phyloP scores from a whole-genome alignment of 2,888 invertebrate genomes.

The Tiliacea aurago region DNA sequence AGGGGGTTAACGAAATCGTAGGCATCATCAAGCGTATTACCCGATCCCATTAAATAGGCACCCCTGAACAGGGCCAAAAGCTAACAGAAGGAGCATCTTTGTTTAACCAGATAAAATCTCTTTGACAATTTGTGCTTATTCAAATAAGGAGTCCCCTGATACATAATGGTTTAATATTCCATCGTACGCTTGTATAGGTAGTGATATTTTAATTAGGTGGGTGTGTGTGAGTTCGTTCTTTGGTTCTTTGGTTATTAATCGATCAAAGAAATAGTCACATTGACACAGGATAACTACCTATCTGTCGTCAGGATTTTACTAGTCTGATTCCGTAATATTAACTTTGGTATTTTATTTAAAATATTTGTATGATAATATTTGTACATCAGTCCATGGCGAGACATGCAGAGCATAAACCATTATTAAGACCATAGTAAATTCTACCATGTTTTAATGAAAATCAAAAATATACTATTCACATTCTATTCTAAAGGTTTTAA shows the following conservation, averaged over 20 bases:
- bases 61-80: conserved; percentile 84
- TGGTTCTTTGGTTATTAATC: not conserved
- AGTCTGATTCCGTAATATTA: not conserved
- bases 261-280: not conserved
- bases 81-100: conserved; percentile 88
- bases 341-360: no score
- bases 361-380: no score
- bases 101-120: conserved; percentile 90
- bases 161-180: conserved; percentile 86
- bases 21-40: conserved; percentile 89
- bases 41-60: conserved; percentile 87
- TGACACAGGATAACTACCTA: not conserved
- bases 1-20: conserved; percentile 84
- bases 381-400: no score
- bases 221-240: conserved; percentile 33
- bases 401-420: no score
- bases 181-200: conserved; percentile 67
- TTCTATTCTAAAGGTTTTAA: no score
- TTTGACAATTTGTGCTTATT: conserved; percentile 91
- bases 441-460: no score
- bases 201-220: conserved; percentile 63
- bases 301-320: not conserved
- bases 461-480: no score
- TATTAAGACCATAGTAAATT: no score
- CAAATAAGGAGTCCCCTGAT: conserved; percentile 87